Percentiles rank a stretch among this genome's conserved stretches.
Conservation (phyloP, 64 coral and sea anemone genomes). For the Stichodactyla mertensii region DNA sequence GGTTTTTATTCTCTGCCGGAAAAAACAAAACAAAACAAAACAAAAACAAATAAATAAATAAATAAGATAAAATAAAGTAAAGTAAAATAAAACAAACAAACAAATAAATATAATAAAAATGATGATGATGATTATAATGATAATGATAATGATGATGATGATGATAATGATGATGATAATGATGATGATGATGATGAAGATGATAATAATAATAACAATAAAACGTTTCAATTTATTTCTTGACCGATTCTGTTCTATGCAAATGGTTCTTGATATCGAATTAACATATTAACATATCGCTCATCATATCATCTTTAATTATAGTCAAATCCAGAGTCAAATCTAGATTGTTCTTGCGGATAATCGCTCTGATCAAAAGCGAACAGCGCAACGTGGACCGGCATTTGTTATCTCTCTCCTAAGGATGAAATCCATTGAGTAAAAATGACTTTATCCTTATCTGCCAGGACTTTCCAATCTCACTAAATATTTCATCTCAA, state of each 20-base stretch:
- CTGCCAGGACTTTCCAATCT: neutral
- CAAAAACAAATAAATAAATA: no score
- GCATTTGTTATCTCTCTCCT: neutral
- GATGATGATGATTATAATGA: no score
- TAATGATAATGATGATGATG: no score
- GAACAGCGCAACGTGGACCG: neutral
- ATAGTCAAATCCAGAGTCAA: neutral
- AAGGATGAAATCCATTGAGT: neutral
- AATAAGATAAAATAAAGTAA: no score
- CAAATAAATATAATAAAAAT: no score
- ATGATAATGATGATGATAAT: no score
- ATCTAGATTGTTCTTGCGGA: neutral
- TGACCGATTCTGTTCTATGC: neutral
- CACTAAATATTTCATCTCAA: neutral
- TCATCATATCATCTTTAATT: conserved; percentile 3
- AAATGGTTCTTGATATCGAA: neutral
- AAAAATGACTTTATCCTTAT: neutral
- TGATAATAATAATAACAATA: no score
- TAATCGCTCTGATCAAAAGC: neutral
- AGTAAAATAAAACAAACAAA: no score
- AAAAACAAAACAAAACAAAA: no score
- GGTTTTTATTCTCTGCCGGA: neutral
- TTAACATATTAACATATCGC: conserved; percentile 5
- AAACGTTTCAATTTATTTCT: neutral
- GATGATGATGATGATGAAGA: no score